A percentile compares a stretch with the other conserved stretches of the same genome.
These are phyloP conservation scores for Crocidura indochinensis DNA, from an alignment of 2,797 vertebrate species.

Conservation along the genomic window DNA sequence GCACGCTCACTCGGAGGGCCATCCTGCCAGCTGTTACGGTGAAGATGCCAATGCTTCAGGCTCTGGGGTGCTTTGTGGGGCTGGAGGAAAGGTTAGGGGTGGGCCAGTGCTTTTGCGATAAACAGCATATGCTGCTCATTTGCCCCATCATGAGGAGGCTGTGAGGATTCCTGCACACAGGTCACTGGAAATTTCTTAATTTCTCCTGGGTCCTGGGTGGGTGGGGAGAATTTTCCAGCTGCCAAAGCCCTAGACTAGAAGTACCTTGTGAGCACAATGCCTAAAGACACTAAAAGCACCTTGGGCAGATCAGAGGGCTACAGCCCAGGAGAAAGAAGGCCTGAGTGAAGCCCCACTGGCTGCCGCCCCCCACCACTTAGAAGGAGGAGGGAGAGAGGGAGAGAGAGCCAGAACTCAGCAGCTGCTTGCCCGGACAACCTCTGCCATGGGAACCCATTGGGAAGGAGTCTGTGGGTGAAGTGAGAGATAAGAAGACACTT, in stretches of 20 bases:
- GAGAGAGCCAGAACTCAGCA: constrained; percentile 1
- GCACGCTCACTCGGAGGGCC: neutral
- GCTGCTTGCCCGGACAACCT: neutral
- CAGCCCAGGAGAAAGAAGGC: neutral
- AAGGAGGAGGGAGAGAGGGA: rapidly evolving
- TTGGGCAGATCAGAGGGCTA: neutral
- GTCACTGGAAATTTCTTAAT: constrained; percentile 72
- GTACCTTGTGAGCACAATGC: constrained; percentile 7
- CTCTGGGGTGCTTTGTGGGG: neutral
- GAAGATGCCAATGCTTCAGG: constrained; percentile 61
- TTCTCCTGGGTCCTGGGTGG: constrained; percentile 23
- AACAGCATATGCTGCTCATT: constrained; percentile 79
- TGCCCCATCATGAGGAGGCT: constrained; percentile 44
- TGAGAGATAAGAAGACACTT: constrained; percentile 56
- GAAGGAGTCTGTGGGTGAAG: constrained; percentile 39
- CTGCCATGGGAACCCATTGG: neutral
- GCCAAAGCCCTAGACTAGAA: constrained; percentile 32
- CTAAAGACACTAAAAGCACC: constrained; percentile 24
- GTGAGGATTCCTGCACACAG: constrained; percentile 47
- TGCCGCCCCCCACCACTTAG: neutral
- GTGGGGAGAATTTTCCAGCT: neutral
- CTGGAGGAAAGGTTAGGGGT: neutral
- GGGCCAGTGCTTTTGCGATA: constrained; percentile 64
- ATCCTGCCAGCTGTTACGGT: constrained; percentile 70
- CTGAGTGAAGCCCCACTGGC: neutral